Conservation (phyloP, 1,140 invertebrate genomes). For the Sycophila sp. region DNA sequence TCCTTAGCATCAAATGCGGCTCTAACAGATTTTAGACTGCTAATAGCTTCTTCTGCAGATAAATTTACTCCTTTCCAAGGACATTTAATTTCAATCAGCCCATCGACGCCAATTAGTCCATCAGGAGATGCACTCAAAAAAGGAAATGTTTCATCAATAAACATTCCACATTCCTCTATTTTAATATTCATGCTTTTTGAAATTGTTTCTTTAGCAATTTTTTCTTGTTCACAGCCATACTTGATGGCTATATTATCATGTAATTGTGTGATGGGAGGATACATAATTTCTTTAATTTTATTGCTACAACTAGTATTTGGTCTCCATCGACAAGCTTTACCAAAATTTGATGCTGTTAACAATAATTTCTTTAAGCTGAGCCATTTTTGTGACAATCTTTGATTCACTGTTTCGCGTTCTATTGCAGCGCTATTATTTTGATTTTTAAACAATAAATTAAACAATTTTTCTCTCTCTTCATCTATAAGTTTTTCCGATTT, state of each 20-base stretch:
- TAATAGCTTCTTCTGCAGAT: constrained; percentile 28
- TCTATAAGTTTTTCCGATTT: too few relatives aligned
- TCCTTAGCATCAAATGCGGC: constrained; percentile 27
- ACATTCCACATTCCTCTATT: constrained; percentile 57
- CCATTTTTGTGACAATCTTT: constrained; percentile 50
- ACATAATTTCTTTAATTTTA: constrained; percentile 49
- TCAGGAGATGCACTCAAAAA: constrained; percentile 60
- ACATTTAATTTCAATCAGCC: constrained; percentile 56
- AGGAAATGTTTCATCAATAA: constrained; percentile 51
- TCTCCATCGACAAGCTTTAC: constrained; percentile 47
- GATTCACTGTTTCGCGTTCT: constrained; percentile 46
- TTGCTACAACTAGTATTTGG: constrained; percentile 42
- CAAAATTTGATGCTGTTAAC: constrained; percentile 60
- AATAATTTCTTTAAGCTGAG: constrained; percentile 42
- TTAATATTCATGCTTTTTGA: constrained; percentile 37
- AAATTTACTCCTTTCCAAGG: constrained; percentile 40
- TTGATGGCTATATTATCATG: constrained; percentile 35
- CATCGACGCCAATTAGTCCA: constrained; percentile 54
- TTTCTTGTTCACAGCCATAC: constrained; percentile 52
- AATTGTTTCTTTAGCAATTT: constrained; percentile 46
- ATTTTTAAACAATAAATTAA: too few relatives aligned
- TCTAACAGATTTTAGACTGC: background rate
- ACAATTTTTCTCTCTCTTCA: constrained; percentile 2
- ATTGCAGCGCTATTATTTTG: constrained; percentile 36
- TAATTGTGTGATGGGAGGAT: too few relatives aligned